Evolutionary conservation across 2,113 vertebrate genomes (phyloP).

Genomic region (Echinops telfairi): DNA sequence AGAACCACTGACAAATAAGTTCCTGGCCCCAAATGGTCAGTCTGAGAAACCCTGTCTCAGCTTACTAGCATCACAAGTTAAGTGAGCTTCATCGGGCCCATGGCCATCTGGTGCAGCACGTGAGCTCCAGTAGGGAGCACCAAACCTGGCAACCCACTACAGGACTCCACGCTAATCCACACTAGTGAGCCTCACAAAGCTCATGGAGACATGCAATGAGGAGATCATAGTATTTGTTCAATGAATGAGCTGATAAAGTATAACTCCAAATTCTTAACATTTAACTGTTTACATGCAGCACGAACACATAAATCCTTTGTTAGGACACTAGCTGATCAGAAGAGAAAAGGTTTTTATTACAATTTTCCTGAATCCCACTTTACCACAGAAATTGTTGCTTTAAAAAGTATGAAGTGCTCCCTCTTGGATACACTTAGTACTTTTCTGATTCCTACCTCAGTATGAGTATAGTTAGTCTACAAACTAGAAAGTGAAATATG

Average conservation of each 20-base stretch:
- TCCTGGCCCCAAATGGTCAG: neutral
- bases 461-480: neutral
- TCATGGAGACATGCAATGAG: no score
- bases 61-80: constrained; percentile 5
- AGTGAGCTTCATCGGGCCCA: neutral
- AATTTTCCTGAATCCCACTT: constrained; percentile 3
- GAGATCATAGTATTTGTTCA: neutral
- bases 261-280: constrained; percentile 35
- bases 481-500: neutral
- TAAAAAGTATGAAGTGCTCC: constrained; percentile 10
- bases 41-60: constrained; percentile 9
- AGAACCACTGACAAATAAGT: no score
- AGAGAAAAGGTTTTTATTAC: constrained; percentile 9
- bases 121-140: neutral
- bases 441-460: constrained; percentile 19
- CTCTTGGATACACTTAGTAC: neutral
- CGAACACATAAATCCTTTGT: constrained; percentile 32
- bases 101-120: neutral
- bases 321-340: neutral
- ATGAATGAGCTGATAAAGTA: constrained; percentile 43
- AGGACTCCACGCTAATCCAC: no score
- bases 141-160: neutral
- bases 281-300: neutral
- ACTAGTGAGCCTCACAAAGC: no score
- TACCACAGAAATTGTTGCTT: neutral